Percentiles rank a stretch among this genome's conserved stretches.
These are phyloP conservation scores for Adoxophyes honmai DNA, from an alignment of 1,140 invertebrate genomes.

Conservation along the genomic window DNA sequence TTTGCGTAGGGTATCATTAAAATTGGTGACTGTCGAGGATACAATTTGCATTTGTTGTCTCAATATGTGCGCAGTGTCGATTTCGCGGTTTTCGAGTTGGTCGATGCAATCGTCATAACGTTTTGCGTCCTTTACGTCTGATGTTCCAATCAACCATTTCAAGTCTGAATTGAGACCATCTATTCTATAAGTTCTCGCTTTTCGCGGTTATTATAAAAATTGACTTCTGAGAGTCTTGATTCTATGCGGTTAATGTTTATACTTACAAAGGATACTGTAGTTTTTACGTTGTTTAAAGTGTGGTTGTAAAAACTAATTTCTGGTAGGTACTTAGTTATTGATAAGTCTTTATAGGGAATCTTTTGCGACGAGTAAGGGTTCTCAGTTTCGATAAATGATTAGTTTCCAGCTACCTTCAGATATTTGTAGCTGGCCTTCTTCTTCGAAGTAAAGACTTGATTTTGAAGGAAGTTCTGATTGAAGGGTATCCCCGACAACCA, in stretches of 20 bases:
- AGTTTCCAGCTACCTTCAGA: slow-evolving; percentile 30
- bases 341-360: slow-evolving; percentile 25
- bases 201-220: slow-evolving; percentile 15
- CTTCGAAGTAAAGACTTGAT: slow-evolving; percentile 15
- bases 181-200: slow-evolving; percentile 29
- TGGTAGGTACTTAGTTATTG: slow-evolving; percentile 15
- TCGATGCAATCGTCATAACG: slow-evolving; percentile 31
- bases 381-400: slow-evolving; percentile 21
- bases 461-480: slow-evolving; percentile 13
- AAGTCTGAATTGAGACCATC: slow-evolving; percentile 38
- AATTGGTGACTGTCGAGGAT: slow-evolving; percentile 26
- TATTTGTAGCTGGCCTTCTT: slow-evolving; percentile 17
- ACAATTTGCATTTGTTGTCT: slow-evolving; percentile 29
- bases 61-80: slow-evolving; percentile 19
- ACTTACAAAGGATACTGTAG: slow-evolving; percentile 24
- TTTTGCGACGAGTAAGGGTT: slow-evolving; percentile 26
- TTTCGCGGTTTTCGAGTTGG: slow-evolving; percentile 27
- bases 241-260: slow-evolving; percentile 18
- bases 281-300: slow-evolving; percentile 12
- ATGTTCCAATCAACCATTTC: slow-evolving; percentile 50
- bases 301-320: neutral
- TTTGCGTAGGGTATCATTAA: slow-evolving; percentile 31
- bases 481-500: too few relatives aligned
- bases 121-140: slow-evolving; percentile 34
- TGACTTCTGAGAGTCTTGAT: slow-evolving; percentile 2